Base-by-base conservation (phyloP, 2,113 vertebrate genomes). In the Mola mola region DNA sequence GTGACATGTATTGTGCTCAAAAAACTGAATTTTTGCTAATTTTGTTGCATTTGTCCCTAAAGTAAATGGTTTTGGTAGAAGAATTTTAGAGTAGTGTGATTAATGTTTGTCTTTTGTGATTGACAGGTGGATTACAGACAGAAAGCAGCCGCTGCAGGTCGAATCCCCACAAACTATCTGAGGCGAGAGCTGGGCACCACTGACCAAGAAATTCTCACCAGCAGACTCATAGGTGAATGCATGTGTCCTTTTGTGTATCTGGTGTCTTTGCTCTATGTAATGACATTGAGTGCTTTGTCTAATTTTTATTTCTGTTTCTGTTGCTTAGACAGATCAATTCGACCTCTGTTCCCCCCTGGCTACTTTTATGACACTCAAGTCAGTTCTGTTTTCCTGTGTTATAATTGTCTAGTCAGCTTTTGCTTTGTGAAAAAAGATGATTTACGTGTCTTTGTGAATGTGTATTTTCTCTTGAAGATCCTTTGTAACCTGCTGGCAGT, bases 351-450 rank as follows among this genome's bases (percentile, higher is more conserved):
- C 79, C 96, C 96, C 37, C 26, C 88, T 55, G 97, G 97, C 42
- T 99, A 98, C 88, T 99, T 94, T 57, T 98, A 99, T 78, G 97
- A 99, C 79, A 99, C 97, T 41, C 97, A 99, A 93, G 97, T 98
- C 52, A 89, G 90, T 92, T 84, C 8, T 20, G 19, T 46, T 66
- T 48, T 0, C 58, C 33, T 4, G 2, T 15, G 0, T 36, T 49
- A 59, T 6, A 28, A n/a, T n/a, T n/a, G n/a, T n/a, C 13, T 8
- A 1, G 31, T 16, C 3, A 9, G 36, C 8, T 19, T 63, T 60
- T 48, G 1, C 0, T 28, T 61, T 17, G 22, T 55, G 0, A 42
- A 17, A 17, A 43, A 36, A 20, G 0, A 34, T 1, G 19, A 21
- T 47, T 1, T 41, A 6, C 25, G 2, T 41, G 12, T 38, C 0